Percentiles rank a stretch among this genome's conserved stretches.
Evolutionary conservation across 2,888 invertebrate genomes (phyloP).

Genomic region (Spodoptera picta): DNA sequence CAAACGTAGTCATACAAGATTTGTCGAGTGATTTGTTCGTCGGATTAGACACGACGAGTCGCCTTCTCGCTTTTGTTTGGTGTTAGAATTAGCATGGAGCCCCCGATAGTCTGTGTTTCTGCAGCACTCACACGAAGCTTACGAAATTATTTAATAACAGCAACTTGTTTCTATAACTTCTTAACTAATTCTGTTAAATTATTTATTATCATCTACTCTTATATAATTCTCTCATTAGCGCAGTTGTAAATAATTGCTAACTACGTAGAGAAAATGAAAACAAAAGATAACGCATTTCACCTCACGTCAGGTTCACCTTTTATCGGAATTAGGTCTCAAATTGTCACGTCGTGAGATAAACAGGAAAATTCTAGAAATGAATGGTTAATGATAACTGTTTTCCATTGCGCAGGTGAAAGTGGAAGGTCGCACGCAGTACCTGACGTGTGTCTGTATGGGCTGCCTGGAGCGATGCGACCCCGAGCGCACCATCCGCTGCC

Average conservation of each 20-base stretch:
- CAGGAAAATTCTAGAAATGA: slow-evolving; percentile 6
- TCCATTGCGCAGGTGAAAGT: slow-evolving; percentile 92
- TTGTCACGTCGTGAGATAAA: slow-evolving; percentile 1
- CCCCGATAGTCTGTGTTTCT: slow-evolving; percentile 26
- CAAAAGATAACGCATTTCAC: slow-evolving; percentile 23
- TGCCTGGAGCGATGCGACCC: slow-evolving; percentile 95
- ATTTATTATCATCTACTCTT: slow-evolving; percentile 7
- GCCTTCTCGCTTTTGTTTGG: slow-evolving; percentile 71
- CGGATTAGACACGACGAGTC: slow-evolving; percentile 74
- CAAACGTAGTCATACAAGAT: slow-evolving; percentile 39
- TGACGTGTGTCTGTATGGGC: slow-evolving; percentile 98
- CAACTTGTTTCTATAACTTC: no score
- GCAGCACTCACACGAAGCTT: slow-evolving; percentile 22
- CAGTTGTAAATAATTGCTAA: slow-evolving; percentile 11
- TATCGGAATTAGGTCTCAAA: slow-evolving; percentile 17
- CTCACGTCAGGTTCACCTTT: slow-evolving; percentile 16
- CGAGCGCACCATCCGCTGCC: slow-evolving; percentile 93
- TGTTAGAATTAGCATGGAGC: slow-evolving; percentile 73
- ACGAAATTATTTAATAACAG: slow-evolving; percentile 10
- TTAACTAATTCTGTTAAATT: no score
- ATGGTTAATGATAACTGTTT: no score
- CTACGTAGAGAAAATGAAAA: slow-evolving; percentile 24
- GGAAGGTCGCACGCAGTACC: slow-evolving; percentile 96
- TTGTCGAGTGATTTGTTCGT: slow-evolving; percentile 61
- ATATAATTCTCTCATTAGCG: slow-evolving; percentile 35